Conservation (phyloP, 2,797 vertebrate species). For the Triplophysa yarkandensis region DNA sequence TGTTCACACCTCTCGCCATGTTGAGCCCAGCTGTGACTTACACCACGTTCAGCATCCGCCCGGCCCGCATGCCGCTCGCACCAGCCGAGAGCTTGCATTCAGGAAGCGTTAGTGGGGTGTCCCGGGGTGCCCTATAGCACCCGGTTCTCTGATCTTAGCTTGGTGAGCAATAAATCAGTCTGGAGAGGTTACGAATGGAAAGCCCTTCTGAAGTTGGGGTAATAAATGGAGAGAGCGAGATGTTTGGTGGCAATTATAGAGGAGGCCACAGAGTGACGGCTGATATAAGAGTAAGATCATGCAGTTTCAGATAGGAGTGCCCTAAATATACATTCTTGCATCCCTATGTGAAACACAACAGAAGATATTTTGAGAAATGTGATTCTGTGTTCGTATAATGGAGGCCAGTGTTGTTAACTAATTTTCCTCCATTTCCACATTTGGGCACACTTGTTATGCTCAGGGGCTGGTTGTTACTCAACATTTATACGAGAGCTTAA, state of each 20-base stretch:
- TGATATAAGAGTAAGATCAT: constrained; percentile 15
- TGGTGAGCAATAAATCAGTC: constrained; percentile 71
- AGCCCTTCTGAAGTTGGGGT: constrained; percentile 71
- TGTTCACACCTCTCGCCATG: constrained; percentile 76
- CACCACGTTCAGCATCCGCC: constrained; percentile 10
- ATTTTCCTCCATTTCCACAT: neutral
- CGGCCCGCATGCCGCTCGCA: neutral
- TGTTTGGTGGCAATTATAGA: constrained; percentile 54
- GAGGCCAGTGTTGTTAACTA: too few species aligned
- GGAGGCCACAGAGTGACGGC: constrained; percentile 47
- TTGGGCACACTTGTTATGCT: neutral
- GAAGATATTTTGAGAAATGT: too few species aligned
- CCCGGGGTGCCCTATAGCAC: constrained; percentile 41
- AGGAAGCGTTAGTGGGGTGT: constrained; percentile 35
- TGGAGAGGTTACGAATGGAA: constrained; percentile 67
- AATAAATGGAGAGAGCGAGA: constrained; percentile 65
- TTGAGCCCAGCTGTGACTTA: constrained; percentile 74
- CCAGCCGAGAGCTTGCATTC: constrained; percentile 4
- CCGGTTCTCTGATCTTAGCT: constrained; percentile 70
- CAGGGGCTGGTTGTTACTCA: neutral
- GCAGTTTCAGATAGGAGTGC: neutral
- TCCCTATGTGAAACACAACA: too few species aligned
- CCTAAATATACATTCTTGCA: neutral
- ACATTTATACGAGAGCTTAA: neutral
- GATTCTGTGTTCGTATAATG: too few species aligned